phyloP scores from a whole-genome alignment of 2,888 invertebrate species.

The Agrotis puta region DNA sequence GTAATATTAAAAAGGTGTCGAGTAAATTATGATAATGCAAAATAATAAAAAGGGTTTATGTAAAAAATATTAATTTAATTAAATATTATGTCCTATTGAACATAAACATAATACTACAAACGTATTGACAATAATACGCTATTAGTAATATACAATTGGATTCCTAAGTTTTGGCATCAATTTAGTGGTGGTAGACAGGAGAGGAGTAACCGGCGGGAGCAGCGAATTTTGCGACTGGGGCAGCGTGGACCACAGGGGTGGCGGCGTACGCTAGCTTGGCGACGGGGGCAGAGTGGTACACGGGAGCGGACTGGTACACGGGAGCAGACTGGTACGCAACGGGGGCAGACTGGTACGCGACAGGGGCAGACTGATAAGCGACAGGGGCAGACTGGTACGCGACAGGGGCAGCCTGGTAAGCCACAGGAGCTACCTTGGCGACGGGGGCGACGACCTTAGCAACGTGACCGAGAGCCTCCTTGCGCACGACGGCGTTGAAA shows the following conservation, averaged over 20 bases:
- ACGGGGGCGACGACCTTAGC: slow-evolving; percentile 75
- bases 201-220: slow-evolving; percentile 75
- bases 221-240: slow-evolving; percentile 75
- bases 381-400: slow-evolving; percentile 65
- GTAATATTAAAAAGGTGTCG: background rate
- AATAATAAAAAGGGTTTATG: slow-evolving; percentile 8
- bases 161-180: slow-evolving; percentile 78
- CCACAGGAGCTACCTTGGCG: slow-evolving; percentile 63
- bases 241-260: slow-evolving; percentile 74
- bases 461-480: slow-evolving; percentile 79
- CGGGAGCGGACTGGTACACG: slow-evolving; percentile 90
- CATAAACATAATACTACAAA: slow-evolving; percentile 62
- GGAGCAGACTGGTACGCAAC: slow-evolving; percentile 65
- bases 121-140: slow-evolving; percentile 70
- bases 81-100: slow-evolving; percentile 68
- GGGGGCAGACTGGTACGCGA: slow-evolving; percentile 64
- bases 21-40: background rate
- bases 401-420: slow-evolving; percentile 65
- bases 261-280: slow-evolving; percentile 76
- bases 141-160: slow-evolving; percentile 67
- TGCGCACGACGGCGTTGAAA: slow-evolving; percentile 91
- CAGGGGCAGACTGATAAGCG: slow-evolving; percentile 62
- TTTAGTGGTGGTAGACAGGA: slow-evolving; percentile 84
- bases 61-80: slow-evolving; percentile 69
- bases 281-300: slow-evolving; percentile 73